Conservation (phyloP, 2,113 vertebrate species). For the Aythya baeri region DNA sequence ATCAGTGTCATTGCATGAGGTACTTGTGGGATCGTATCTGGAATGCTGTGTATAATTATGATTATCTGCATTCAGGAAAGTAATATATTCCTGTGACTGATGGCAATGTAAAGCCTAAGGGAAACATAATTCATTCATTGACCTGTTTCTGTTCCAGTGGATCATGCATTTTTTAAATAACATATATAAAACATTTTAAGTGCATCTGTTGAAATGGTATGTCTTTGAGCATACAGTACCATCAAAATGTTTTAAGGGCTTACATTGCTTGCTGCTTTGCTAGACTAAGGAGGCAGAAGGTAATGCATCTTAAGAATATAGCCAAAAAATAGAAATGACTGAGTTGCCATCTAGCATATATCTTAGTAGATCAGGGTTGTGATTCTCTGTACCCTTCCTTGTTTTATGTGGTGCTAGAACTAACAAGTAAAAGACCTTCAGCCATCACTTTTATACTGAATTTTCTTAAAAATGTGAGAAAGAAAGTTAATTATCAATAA, state of each 20-base stretch:
- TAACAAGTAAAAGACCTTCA: background rate
- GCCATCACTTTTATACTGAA: rapidly evolving
- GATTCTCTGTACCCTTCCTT: background rate
- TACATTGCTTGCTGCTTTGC: background rate
- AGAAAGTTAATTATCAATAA: background rate
- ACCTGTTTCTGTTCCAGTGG: background rate
- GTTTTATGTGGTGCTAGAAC: background rate
- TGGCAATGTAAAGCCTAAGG: background rate
- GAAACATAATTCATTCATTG: background rate
- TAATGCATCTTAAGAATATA: background rate
- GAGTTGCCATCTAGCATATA: background rate
- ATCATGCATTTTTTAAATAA: background rate
- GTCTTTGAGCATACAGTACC: background rate
- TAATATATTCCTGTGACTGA: background rate
- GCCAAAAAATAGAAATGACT: background rate
- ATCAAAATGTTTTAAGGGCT: background rate
- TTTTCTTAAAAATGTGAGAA: background rate
- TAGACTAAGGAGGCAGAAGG: background rate
- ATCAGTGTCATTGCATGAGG: background rate
- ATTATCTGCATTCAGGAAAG: background rate
- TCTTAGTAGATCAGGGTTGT: background rate
- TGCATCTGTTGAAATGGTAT: background rate
- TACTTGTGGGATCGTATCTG: background rate
- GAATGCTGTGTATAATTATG: background rate
- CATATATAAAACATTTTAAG: background rate